Evolutionary conservation across 2,797 vertebrate species (phyloP).

Genomic region (Morus bassanus): DNA sequence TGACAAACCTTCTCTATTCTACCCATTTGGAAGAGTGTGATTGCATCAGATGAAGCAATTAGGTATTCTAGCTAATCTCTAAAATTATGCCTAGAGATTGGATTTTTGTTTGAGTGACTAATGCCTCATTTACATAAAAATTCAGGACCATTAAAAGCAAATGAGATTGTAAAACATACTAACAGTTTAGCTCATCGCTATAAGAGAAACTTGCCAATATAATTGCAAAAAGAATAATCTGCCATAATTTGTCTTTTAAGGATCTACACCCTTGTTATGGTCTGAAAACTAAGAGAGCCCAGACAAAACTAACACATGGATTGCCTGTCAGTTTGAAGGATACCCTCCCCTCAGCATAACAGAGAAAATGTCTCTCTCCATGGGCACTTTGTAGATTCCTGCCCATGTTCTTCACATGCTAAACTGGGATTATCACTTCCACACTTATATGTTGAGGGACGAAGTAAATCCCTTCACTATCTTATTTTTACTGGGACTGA

Average conservation of each 20-base stretch:
- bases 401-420: background rate
- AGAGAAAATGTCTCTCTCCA: background rate
- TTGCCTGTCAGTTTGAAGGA: background rate
- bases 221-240: background rate
- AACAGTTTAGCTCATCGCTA: background rate
- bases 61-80: background rate
- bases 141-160: background rate
- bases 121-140: background rate
- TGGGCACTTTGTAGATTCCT: background rate
- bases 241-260: background rate
- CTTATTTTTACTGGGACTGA: slow-evolving; percentile 57
- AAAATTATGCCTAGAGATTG: background rate
- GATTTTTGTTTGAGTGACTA: background rate
- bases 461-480: slow-evolving; percentile 9
- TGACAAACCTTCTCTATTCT: background rate
- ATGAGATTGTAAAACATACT: background rate
- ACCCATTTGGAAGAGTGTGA: background rate
- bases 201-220: background rate
- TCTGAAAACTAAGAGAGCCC: background rate
- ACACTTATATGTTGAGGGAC: background rate
- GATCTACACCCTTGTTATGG: background rate
- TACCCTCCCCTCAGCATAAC: accelerated
- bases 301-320: background rate
- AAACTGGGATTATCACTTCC: slow-evolving; percentile 4
- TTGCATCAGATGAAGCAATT: background rate